Evolutionary conservation across 1,140 invertebrate genomes (phyloP), one percentile per base, ranked within the genome.

Genomic region (Tetramorium parvispinum): DNA sequence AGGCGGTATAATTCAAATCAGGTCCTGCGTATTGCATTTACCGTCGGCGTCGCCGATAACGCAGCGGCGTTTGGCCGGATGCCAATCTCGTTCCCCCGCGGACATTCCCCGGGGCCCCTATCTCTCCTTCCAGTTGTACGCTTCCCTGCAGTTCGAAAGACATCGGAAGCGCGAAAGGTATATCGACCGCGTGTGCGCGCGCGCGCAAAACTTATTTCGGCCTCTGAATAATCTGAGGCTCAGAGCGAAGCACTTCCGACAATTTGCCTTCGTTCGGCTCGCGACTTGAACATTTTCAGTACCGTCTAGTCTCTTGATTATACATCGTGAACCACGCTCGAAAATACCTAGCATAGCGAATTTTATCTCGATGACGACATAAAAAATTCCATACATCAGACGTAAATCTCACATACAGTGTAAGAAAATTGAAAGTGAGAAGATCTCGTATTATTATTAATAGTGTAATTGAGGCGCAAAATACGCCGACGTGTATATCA

Each of bases 11-110:
- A 90, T 90, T 90, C 77, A 71, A 85, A 61, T 78, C 88, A 57
- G 88, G 63, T 75, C 71, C 73, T 57, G 78, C 87, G 85, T 65
- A 75, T 89, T 73, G 53, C 71, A 75, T 55, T 89, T 85, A 85
- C 59, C 85, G 32, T 40, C 71, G 57, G 59, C 55, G 76, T 46
- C 77, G 43, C 68, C 76, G 87, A 89, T 89, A 89, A 89, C 88
- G 87, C 83, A 53, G 55, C 46, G 57, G 68, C 53, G 59, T 66
- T 73, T 89, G 88, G 88, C 88, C 61, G 55, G 32, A 49, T 55
- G 88, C 88, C 88, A 89, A 82, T 89, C 77, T 46, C 24, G 61
- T 51, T 32, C 70, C 85, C 85, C 53, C 59, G 85, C 63, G 75
- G 75, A 75, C 68, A 55, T 81, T 75, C 81, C 70, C 79, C 73